Percentiles rank a stretch among this genome's conserved stretches.
Evolutionary conservation across 1,140 invertebrate species (phyloP).

Genomic region (Agrilus planipennis): DNA sequence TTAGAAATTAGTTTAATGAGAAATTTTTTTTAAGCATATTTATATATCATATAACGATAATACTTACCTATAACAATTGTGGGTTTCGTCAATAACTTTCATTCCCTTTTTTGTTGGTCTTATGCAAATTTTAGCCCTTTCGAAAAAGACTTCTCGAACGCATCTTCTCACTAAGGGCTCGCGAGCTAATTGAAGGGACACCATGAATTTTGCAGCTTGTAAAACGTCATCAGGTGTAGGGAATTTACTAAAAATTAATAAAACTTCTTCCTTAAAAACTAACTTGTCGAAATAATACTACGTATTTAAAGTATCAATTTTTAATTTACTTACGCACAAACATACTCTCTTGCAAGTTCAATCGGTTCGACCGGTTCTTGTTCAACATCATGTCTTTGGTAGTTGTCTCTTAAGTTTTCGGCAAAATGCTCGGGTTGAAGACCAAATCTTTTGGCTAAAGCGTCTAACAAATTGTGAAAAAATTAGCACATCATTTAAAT

Average conservation of each 20-base stretch:
- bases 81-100: conserved; percentile 90
- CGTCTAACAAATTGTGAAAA: conserved; percentile 36
- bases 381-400: conserved; percentile 93
- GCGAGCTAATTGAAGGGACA: conserved; percentile 82
- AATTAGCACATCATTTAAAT: neutral
- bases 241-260: conserved; percentile 37
- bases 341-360: conserved; percentile 65
- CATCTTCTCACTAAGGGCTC: conserved; percentile 82
- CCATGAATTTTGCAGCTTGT: conserved; percentile 85
- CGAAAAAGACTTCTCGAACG: conserved; percentile 81
- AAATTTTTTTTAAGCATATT: no score
- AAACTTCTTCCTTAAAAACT: neutral
- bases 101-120: conserved; percentile 82
- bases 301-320: no score
- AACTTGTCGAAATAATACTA: no score
- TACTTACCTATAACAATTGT: conserved; percentile 59
- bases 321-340: conserved; percentile 25
- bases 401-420: conserved; percentile 93
- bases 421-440: conserved; percentile 92
- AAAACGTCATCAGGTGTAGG: conserved; percentile 62
- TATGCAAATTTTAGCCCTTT: conserved; percentile 74
- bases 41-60: neutral
- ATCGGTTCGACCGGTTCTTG: conserved; percentile 72
- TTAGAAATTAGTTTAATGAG: no score
- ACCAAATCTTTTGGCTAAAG: conserved; percentile 85